These are phyloP conservation scores for Drosophila ambigua DNA, from an alignment of 1,140 invertebrate genomes.

Conservation along the genomic window DNA sequence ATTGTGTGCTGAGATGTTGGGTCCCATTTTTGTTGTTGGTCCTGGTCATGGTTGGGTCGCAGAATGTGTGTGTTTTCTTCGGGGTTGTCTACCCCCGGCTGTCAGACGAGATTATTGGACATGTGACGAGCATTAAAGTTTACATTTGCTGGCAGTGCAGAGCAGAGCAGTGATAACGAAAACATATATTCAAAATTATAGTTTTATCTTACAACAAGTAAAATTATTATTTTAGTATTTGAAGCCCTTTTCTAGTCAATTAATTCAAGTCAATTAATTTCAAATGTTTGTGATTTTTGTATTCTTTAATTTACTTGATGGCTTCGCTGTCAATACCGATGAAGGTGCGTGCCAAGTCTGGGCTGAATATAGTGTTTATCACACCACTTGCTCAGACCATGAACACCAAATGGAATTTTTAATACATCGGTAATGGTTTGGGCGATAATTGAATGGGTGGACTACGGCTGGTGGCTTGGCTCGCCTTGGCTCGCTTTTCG, in stretches of 20 bases:
- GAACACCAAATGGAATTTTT: constrained; percentile 62
- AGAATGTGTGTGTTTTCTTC: constrained; percentile 2
- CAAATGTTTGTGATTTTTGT: constrained; percentile 29
- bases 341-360: constrained; percentile 23
- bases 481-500: constrained; percentile 17
- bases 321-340: neutral
- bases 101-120: constrained; percentile 1
- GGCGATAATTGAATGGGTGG: constrained; percentile 56
- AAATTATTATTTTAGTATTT: neutral
- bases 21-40: constrained; percentile 42
- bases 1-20: constrained; percentile 10
- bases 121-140: constrained; percentile 15
- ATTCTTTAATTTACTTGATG: constrained; percentile 30
- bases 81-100: constrained; percentile 22
- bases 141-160: too few relatives aligned
- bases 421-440: constrained; percentile 26
- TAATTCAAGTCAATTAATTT: constrained; percentile 35
- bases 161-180: too few relatives aligned
- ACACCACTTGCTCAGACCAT: constrained; percentile 14
- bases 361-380: constrained; percentile 34
- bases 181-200: neutral
- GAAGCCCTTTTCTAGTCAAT: neutral
- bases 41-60: constrained; percentile 15
- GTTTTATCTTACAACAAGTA: too few relatives aligned
- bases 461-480: neutral